phyloP scores from a whole-genome alignment of 2,888 invertebrate species.

The Cephonodes hylas region DNA sequence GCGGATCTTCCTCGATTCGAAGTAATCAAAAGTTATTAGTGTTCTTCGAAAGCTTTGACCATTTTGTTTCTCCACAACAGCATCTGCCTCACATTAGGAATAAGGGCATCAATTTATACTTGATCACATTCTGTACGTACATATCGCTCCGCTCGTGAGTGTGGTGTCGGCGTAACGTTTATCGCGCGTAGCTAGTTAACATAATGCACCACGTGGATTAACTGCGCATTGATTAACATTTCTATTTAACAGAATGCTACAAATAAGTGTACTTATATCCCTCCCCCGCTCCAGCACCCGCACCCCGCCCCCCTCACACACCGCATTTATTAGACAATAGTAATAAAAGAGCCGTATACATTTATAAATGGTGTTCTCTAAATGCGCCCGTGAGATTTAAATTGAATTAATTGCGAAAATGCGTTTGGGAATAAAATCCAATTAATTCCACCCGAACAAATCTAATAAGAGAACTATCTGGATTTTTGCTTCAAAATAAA shows the following conservation, averaged over 20 bases:
- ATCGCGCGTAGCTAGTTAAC: constrained; percentile 4
- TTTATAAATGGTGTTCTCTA: not conserved
- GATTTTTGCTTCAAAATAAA: not conserved
- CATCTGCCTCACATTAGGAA: too few relatives aligned
- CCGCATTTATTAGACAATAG: not conserved
- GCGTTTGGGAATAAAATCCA: not conserved
- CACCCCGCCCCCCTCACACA: not conserved
- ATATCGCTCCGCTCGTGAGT: not conserved
- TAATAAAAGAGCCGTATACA: not conserved
- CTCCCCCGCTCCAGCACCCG: not conserved
- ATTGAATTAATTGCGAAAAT: not conserved
- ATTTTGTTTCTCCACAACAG: too few relatives aligned
- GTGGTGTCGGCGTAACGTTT: not conserved
- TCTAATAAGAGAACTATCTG: not conserved
- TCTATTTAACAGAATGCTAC: not conserved
- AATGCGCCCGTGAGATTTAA: not conserved
- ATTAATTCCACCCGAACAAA: not conserved
- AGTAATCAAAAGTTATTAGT: too few relatives aligned
- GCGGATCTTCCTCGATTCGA: too few relatives aligned
- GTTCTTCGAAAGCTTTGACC: too few relatives aligned
- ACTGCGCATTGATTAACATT: constrained; percentile 7
- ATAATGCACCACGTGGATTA: constrained; percentile 4
- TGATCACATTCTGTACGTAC: too few relatives aligned
- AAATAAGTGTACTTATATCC: not conserved
- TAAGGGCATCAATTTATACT: too few relatives aligned